A percentile compares a stretch with the other conserved stretches of the same genome.
phyloP scores from a whole-genome alignment of 1,140 invertebrate genomes.

The Antheraea pernyi region DNA sequence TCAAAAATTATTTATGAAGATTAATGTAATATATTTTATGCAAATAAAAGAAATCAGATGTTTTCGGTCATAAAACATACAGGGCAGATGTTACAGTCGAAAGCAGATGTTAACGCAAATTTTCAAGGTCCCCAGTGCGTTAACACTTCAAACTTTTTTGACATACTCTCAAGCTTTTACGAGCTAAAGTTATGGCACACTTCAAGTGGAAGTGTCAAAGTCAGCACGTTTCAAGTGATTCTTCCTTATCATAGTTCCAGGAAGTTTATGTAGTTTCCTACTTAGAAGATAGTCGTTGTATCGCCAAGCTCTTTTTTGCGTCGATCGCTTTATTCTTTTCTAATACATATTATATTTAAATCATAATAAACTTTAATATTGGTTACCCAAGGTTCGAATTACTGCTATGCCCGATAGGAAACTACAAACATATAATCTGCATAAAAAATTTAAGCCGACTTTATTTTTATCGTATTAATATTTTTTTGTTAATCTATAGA shows the following conservation, averaged over 20 bases:
- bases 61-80: not conserved
- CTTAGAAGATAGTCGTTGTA: not conserved
- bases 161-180: slow-evolving; percentile 8
- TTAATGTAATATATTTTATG: no score
- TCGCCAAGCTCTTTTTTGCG: no score
- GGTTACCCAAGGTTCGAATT: no score
- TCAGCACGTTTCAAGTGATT: slow-evolving; percentile 45
- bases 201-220: slow-evolving; percentile 19
- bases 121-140: not conserved
- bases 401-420: no score
- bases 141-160: not conserved
- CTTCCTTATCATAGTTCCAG: slow-evolving; percentile 29
- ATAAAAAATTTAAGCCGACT: no score
- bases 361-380: no score
- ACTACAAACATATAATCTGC: no score
- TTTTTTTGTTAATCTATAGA: no score
- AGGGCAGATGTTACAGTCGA: not conserved
- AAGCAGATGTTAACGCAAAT: not conserved
- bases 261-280: not conserved
- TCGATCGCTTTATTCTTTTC: no score
- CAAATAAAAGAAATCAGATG: not conserved
- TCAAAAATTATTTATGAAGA: no score
- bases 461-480: no score
- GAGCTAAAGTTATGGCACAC: slow-evolving; percentile 16
- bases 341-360: no score